Evolutionary conservation across 2,888 invertebrate species (phyloP).

Genomic region (Acanthosepion esculentum): DNA sequence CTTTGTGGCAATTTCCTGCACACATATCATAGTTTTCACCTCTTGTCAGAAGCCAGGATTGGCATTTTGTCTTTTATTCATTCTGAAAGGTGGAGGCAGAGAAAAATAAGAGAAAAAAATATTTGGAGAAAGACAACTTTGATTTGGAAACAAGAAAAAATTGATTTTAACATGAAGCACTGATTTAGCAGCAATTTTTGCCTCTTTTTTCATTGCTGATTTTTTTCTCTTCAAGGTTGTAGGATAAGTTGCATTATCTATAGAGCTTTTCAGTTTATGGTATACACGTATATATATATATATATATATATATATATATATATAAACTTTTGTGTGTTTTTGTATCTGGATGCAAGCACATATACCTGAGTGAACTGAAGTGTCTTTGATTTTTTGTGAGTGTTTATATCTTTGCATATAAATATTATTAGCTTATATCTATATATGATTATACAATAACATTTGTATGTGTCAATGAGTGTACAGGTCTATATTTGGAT

Average conservation of each 20-base stretch:
- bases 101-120: not conserved
- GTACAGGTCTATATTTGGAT: too few species aligned
- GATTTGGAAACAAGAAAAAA: slow-evolving; percentile 5
- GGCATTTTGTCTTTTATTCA: not conserved
- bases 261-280: not conserved
- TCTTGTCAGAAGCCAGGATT: not conserved
- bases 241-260: not conserved
- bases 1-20: not conserved
- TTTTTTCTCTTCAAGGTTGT: not conserved
- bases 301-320: not conserved
- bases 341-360: too few species aligned
- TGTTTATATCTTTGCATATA: not conserved
- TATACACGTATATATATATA: not conserved
- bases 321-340: not conserved
- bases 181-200: not conserved
- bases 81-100: not conserved
- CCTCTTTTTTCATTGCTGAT: not conserved
- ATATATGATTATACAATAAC: too few species aligned
- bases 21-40: not conserved
- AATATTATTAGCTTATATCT: not conserved
- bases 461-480: too few species aligned
- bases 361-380: too few species aligned
- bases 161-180: not conserved
- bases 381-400: too few species aligned
- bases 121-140: not conserved